Evolutionary conservation across 2,888 invertebrate species (phyloP), one percentile per base, ranked within the genome.

Genomic region (Corbicula japonica): DNA sequence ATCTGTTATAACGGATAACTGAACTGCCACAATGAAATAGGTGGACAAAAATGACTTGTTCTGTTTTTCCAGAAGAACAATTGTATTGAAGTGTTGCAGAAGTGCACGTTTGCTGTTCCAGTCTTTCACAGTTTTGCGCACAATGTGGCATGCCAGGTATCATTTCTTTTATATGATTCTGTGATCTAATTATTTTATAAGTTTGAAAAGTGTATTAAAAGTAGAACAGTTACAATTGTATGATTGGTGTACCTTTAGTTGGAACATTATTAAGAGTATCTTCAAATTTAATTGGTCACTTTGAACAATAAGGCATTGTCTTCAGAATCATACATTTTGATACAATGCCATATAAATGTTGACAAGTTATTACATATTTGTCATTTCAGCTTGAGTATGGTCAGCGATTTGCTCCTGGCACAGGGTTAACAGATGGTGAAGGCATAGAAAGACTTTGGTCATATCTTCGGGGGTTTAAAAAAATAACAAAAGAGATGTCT

Each of bases 121-220:
- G 66, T 66, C 15, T 66, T 66, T 66, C 66, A 66, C 28, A 66
- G 66, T 54, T 68, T 68, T 68, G 68, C 68, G 34, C 68, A 68
- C 54, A 68, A 68, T 35, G 32, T 41, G 30, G 26, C 28, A 35
- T 68, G 54, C 15, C 32, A 68, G 68, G 68, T 68, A 68, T 10
- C 26, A 38, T 48, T 56, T 21, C 18, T n/a, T 23, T 4, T 21
- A 1, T n/a, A n/a, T n/a, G n/a, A 34, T 48, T 48, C 28, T 50
- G 38, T 28, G 34, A 18, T 34, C 34, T 46, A n/a, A 21, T n/a
- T 46, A 46, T n/a, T 46, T 56, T 56, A 28, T 56, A 8, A 28
- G 28, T 30, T 28, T 18, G 21, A 46, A 46, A 18, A 18, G 18
- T 46, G 21, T 46, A 1, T 2, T 46, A 46, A 46, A n/a, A 18